Percentiles rank a stretch among this genome's conserved stretches.
These are phyloP conservation scores for Cataglyphis rosenhaueri DNA, from an alignment of 2,888 invertebrate species.

Conservation along the genomic window DNA sequence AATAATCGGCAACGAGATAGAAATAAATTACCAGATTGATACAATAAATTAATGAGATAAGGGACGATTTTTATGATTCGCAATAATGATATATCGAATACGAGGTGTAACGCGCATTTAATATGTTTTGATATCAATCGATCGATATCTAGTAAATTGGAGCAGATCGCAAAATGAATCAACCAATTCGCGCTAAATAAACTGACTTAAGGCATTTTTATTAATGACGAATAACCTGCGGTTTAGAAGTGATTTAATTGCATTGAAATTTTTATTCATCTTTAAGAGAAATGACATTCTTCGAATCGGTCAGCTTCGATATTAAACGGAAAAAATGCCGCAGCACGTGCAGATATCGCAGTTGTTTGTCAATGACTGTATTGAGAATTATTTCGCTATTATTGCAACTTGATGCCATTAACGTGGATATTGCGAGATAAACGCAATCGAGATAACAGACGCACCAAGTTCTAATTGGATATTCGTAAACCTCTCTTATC, in stretches of 20 bases:
- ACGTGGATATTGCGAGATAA: conserved; percentile 64
- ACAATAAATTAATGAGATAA: conserved; percentile 64
- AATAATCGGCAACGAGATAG: neutral
- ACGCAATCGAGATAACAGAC: conserved; percentile 52
- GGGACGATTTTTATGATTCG: conserved; percentile 9
- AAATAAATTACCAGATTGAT: neutral
- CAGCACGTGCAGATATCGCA: conserved; percentile 27
- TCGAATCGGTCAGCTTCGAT: neutral
- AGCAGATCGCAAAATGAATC: conserved; percentile 55
- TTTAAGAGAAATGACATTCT: neutral
- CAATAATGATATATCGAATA: conserved; percentile 42
- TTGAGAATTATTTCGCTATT: conserved; percentile 54
- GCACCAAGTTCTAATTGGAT: conserved; percentile 22
- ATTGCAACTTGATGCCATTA: conserved; percentile 66
- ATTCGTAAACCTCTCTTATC: conserved; percentile 30
- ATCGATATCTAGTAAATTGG: conserved; percentile 52
- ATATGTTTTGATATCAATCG: conserved; percentile 54
- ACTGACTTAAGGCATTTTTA: conserved; percentile 34
- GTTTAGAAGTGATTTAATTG: neutral
- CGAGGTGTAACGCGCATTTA: conserved; percentile 34
- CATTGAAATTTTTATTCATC: neutral
- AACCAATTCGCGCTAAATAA: conserved; percentile 62
- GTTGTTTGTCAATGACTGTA: conserved; percentile 36
- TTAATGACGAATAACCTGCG: neutral
- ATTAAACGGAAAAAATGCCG: conserved; percentile 17